A percentile compares a stretch with the other conserved stretches of the same genome.
Conservation (phyloP, 2,113 vertebrate species). For the Amphilophus citrinellus region DNA sequence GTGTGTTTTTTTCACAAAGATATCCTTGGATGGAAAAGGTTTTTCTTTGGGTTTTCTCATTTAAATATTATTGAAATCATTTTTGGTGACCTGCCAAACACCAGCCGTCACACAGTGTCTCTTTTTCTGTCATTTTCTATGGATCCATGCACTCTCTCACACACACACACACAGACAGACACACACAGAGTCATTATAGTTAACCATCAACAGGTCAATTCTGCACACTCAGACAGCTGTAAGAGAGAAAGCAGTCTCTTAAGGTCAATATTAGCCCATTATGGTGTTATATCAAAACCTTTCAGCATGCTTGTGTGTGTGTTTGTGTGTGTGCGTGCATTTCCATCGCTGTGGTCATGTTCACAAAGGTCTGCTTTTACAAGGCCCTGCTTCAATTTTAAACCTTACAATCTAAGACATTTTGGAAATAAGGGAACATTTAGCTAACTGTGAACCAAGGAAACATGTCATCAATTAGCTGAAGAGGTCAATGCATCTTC, state of each 20-base stretch:
- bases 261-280: slow-evolving; percentile 76
- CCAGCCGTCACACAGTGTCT: neutral
- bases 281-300: slow-evolving; percentile 56
- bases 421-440: neutral
- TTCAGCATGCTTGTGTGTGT: slow-evolving; percentile 20
- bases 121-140: neutral
- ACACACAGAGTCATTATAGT: slow-evolving; percentile 21
- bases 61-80: neutral
- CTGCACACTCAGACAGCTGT: slow-evolving; percentile 15
- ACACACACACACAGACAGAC: neutral
- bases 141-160: neutral
- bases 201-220: slow-evolving; percentile 63
- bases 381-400: neutral
- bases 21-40: too few relatives aligned
- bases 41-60: neutral
- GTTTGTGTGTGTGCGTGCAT: neutral
- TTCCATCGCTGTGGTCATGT: neutral
- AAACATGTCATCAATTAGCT: neutral
- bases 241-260: slow-evolving; percentile 37
- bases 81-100: neutral
- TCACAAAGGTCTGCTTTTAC: neutral
- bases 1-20: neutral
- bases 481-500: neutral
- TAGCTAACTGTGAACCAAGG: neutral
- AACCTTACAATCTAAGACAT: neutral